These are phyloP conservation scores for Cynoglossus semilaevis DNA, from an alignment of 2,113 vertebrate species.

Conservation along the genomic window DNA sequence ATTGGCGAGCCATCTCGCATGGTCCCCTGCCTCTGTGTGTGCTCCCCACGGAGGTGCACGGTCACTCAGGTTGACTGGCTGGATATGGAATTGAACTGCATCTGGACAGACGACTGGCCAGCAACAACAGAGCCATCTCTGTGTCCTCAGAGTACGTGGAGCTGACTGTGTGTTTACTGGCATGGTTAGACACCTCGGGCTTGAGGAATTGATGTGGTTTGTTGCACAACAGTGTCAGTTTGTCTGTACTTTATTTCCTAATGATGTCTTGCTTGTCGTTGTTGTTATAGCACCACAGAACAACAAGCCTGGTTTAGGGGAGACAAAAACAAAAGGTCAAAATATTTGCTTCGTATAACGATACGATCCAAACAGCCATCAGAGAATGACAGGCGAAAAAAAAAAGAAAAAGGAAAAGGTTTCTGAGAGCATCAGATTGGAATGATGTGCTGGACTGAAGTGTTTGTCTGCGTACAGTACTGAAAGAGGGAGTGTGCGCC, in stretches of 20 bases:
- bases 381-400: slow-evolving; percentile 41
- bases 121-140: slow-evolving; percentile 37
- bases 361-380: slow-evolving; percentile 49
- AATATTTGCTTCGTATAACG: slow-evolving; percentile 44
- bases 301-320: slow-evolving; percentile 26
- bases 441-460: slow-evolving; percentile 51
- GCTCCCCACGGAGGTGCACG: background rate
- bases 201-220: slow-evolving; percentile 32
- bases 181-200: slow-evolving; percentile 33
- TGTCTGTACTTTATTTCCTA: slow-evolving; percentile 31
- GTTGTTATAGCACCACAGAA: slow-evolving; percentile 32
- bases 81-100: slow-evolving; percentile 22
- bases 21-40: slow-evolving; percentile 14
- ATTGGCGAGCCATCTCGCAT: slow-evolving; percentile 8
- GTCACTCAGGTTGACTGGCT: slow-evolving; percentile 29
- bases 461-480: slow-evolving; percentile 27
- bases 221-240: slow-evolving; percentile 33
- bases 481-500: slow-evolving; percentile 7
- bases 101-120: slow-evolving; percentile 44
- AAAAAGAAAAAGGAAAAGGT: slow-evolving; percentile 18
- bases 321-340: slow-evolving; percentile 32
- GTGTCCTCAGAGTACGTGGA: slow-evolving; percentile 29
- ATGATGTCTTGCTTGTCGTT: slow-evolving; percentile 20
- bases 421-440: slow-evolving; percentile 50
- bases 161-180: slow-evolving; percentile 52